These are phyloP conservation scores for Bursaphelenchus okinawaensis DNA, from an alignment of 2,888 invertebrate genomes.

Conservation along the genomic window DNA sequence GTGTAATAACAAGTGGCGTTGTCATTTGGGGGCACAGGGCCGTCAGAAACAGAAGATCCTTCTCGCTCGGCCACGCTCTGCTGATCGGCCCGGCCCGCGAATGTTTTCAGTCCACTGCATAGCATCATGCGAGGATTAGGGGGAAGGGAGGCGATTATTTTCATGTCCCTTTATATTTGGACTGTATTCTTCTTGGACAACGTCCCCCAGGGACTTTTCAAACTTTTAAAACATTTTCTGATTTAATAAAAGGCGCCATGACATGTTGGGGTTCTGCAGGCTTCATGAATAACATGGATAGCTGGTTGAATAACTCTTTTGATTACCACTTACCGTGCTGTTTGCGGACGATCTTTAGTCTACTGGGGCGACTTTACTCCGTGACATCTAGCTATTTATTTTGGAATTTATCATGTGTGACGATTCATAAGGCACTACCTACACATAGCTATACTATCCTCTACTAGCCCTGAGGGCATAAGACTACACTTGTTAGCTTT, in stretches of 20 bases:
- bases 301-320: no score
- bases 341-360: no score
- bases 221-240: not conserved
- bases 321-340: no score
- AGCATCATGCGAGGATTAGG: not conserved
- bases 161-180: not conserved
- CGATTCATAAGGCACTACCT: no score
- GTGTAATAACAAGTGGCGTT: not conserved
- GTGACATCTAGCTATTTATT: no score
- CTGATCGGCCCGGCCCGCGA: not conserved
- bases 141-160: not conserved
- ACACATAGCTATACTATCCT: no score
- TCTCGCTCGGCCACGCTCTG: not conserved
- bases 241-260: not conserved
- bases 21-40: not conserved
- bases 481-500: no score
- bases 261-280: no score
- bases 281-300: no score
- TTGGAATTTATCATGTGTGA: no score
- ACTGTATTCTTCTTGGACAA: not conserved
- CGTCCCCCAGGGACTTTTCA: not conserved
- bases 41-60: not conserved
- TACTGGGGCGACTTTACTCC: no score
- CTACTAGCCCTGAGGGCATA: no score
- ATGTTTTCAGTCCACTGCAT: not conserved